phyloP scores from a whole-genome alignment of 37 sponge, comb jelly and placozoan species.

The Cliona cf. orientalis region DNA sequence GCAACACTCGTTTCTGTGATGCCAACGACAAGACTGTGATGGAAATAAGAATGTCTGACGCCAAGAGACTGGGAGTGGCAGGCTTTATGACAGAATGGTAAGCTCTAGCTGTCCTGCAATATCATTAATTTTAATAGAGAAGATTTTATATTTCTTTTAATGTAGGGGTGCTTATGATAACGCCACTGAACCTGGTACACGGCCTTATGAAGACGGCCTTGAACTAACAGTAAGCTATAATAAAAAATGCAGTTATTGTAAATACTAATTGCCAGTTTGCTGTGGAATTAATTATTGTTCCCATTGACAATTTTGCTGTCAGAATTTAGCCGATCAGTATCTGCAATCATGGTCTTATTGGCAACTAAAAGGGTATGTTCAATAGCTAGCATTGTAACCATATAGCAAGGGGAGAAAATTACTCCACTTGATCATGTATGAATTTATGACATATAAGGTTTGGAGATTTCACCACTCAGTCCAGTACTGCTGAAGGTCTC shows the following conservation, averaged over 20 bases:
- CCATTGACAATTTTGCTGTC: background rate
- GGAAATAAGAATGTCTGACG: constrained; percentile 50
- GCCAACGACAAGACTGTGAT: constrained; percentile 45
- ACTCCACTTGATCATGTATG: background rate
- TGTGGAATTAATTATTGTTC: background rate
- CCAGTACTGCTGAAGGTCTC: constrained; percentile 56
- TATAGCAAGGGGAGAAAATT: too few species aligned
- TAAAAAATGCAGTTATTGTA: background rate
- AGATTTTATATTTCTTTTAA: background rate
- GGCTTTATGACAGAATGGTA: constrained; percentile 87
- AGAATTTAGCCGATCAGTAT: constrained; percentile 64
- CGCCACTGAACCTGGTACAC: constrained; percentile 1
- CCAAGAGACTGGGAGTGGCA: constrained; percentile 64
- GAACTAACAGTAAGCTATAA: constrained; percentile 28
- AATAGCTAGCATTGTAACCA: background rate
- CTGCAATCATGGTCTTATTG: constrained; percentile 79
- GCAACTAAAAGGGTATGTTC: constrained; percentile 71
- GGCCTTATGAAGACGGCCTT: constrained; percentile 39
- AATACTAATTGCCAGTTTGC: background rate
- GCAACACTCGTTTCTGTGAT: constrained; percentile 50
- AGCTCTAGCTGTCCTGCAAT: background rate
- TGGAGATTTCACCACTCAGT: constrained; percentile 71
- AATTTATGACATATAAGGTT: constrained; percentile 18
- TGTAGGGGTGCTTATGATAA: constrained; percentile 73
- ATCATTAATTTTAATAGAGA: too few species aligned